Percentiles rank a stretch among this genome's conserved stretches.
Conservation (phyloP, 92 coral and sea anemone species). For the Meandrina meandrites region DNA sequence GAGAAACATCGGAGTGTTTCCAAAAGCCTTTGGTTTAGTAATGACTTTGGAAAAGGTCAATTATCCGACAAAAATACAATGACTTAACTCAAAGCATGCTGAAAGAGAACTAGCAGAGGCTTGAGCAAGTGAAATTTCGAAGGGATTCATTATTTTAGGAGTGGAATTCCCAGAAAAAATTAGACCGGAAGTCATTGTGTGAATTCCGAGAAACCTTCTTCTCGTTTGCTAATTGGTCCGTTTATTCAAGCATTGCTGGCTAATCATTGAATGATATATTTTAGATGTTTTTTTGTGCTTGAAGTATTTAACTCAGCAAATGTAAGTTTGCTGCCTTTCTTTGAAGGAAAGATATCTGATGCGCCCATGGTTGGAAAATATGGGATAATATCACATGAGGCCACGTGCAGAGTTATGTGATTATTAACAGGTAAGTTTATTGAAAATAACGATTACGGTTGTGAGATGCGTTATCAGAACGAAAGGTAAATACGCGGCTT, state of each 20-base stretch:
- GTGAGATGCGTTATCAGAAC: background rate
- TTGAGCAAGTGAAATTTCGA: background rate
- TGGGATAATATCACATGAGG: background rate
- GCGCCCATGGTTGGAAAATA: background rate
- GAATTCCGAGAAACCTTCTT: background rate
- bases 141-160: background rate
- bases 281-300: background rate
- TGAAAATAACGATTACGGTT: background rate
- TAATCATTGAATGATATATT: background rate
- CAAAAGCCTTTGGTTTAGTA: background rate
- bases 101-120: background rate
- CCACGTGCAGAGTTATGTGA: background rate
- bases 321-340: background rate
- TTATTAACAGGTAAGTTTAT: background rate
- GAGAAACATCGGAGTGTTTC: background rate
- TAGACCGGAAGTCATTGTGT: background rate
- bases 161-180: constrained; percentile 8
- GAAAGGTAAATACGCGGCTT: background rate
- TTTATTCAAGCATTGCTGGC: background rate
- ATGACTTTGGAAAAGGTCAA: background rate
- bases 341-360: background rate
- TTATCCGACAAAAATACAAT: background rate
- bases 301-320: background rate
- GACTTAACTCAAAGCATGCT: background rate
- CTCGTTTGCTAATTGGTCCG: constrained; percentile 16